phyloP scores from a whole-genome alignment of 2,113 vertebrate species.

The Zosterops japonicus region DNA sequence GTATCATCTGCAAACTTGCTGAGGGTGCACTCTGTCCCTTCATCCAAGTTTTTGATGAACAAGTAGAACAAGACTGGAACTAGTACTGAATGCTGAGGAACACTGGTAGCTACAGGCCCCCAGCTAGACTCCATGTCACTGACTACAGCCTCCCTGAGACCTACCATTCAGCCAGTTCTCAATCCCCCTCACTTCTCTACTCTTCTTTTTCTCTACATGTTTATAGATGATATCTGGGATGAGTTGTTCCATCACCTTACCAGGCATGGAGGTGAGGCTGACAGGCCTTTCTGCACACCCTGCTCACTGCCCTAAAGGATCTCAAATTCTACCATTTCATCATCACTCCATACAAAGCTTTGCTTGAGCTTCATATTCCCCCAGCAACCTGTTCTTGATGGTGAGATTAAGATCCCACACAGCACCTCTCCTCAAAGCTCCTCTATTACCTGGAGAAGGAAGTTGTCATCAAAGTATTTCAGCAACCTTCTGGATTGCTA shows the following conservation, averaged over 20 bases:
- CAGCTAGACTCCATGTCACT: neutral
- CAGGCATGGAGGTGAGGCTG: fast-evolving
- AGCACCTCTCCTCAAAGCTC: neutral
- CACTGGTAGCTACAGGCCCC: neutral
- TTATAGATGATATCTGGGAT: neutral
- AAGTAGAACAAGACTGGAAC: neutral
- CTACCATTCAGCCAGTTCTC: neutral
- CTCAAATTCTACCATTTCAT: neutral
- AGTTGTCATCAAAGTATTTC: neutral
- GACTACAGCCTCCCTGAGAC: too few relatives aligned
- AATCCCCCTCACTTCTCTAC: neutral
- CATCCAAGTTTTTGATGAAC: neutral
- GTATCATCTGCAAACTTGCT: neutral
- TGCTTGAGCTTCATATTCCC: neutral
- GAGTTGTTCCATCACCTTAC: neutral
- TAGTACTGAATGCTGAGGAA: neutral
- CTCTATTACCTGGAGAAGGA: neutral
- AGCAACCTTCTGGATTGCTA: neutral
- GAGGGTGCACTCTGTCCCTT: fast-evolving
- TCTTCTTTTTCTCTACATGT: neutral
- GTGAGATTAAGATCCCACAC: neutral
- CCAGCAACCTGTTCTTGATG: neutral
- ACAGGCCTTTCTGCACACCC: neutral
- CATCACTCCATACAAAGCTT: neutral
- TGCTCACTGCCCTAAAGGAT: neutral